Conservation (phyloP, 2,797 vertebrate species). For the Sitta carolinensis region DNA sequence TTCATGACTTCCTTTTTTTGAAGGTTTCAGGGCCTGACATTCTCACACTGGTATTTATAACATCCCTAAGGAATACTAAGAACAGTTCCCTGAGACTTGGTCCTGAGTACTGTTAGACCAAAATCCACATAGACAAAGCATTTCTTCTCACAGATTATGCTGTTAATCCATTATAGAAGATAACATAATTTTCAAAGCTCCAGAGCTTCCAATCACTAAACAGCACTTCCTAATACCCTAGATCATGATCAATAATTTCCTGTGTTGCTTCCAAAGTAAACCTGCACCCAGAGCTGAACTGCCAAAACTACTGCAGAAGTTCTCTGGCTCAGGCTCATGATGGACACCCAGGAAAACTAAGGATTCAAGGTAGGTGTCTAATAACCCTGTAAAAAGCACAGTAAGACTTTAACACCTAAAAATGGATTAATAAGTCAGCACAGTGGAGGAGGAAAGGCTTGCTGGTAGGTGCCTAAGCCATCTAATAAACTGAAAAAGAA, state of each 20-base stretch:
- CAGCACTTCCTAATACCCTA: neutral
- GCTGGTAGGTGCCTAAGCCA: neutral
- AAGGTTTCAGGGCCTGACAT: neutral
- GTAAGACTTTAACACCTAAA: neutral
- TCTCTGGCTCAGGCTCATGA: neutral
- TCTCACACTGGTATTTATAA: neutral
- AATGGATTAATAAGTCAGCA: neutral
- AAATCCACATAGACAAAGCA: neutral
- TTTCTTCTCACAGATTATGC: neutral
- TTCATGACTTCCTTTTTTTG: constrained; percentile 1
- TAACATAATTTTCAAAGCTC: neutral
- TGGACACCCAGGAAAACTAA: neutral
- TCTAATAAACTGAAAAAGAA: neutral
- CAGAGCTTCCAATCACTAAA: neutral
- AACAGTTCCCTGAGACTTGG: neutral
- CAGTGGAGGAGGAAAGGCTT: neutral
- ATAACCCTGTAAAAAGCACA: neutral
- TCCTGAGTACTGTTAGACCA: neutral
- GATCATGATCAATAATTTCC: neutral
- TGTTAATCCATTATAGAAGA: constrained; percentile 20
- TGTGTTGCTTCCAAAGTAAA: neutral
- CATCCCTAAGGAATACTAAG: neutral
- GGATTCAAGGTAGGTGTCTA: neutral
- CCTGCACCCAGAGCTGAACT: neutral
- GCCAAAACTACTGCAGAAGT: neutral